These are phyloP conservation scores for Nothocercus nigrocapillus DNA, from an alignment of 2,113 vertebrate species.

Conservation along the genomic window DNA sequence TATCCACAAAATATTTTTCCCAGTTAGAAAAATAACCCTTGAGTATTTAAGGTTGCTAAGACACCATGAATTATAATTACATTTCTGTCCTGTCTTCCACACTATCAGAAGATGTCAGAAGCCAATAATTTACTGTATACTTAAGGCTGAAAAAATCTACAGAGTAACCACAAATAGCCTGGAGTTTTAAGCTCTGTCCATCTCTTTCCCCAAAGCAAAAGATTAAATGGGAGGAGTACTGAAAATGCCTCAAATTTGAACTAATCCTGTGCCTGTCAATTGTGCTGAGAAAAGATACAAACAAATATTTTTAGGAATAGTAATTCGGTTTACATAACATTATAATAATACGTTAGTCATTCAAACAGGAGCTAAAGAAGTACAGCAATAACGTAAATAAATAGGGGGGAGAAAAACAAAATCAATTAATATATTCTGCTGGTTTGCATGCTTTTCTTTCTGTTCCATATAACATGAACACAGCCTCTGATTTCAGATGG, in stretches of 20 bases:
- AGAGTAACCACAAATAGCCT: neutral
- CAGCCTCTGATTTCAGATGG: neutral
- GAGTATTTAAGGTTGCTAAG: neutral
- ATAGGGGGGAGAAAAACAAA: neutral
- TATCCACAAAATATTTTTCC: neutral
- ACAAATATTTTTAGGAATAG: neutral
- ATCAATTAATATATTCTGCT: neutral
- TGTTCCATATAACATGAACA: neutral
- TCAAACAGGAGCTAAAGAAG: neutral
- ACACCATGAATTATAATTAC: constrained; percentile 5
- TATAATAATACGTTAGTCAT: neutral
- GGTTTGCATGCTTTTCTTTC: neutral
- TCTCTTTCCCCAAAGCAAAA: constrained; percentile 7
- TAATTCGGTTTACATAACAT: neutral
- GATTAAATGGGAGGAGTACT: constrained; percentile 17
- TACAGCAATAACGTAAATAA: neutral
- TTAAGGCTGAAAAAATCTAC: neutral
- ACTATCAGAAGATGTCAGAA: constrained; percentile 37
- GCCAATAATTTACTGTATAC: constrained; percentile 14
- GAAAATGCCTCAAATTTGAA: constrained; percentile 43
- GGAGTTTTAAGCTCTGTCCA: constrained; percentile 4
- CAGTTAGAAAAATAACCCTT: neutral
- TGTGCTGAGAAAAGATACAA: neutral
- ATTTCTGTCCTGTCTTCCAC: constrained; percentile 28
- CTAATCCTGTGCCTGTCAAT: neutral